Base-by-base conservation (phyloP, 2,888 invertebrate genomes). In the Troides helena region DNA sequence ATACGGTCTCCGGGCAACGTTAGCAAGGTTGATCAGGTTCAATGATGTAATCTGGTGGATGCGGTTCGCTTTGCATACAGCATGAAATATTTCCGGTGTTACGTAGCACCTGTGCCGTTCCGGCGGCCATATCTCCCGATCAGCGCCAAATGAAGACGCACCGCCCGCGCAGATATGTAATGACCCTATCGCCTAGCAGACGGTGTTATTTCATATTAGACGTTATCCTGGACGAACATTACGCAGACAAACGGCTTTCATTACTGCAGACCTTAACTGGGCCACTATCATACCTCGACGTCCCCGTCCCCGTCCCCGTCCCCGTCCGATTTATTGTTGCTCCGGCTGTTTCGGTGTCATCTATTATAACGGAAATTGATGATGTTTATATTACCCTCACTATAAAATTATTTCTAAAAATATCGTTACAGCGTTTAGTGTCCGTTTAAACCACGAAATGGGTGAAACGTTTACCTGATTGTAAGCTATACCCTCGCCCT, bases 171-270 rank as follows among this genome's bases (percentile, higher is more conserved):
- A 80, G 80, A 78, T 80, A 81, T 84, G 81, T 86, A 85, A 88
- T 85, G 86, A 85, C 81, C 80, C 81, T 75, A 84, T 84, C 82
- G 82, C 78, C 75, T 74, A 60, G 36, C 63, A 80, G 79, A 78
- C 76, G 81, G 82, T 85, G 84, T 86, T 89, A 89, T 86, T 86
- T 88, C 87, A 89, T 89, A 87, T 88, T 86, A 86, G 83, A 84
- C 83, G 84, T 79, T 88, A 88, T 87, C 86, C 87, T 80, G 78
- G 76, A 81, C 81, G 81, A 78, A 87, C 90, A 88, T 89, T 89
- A 88, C 83, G 76, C 78, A 82, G 87, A 89, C 85, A 86, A 86
- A 89, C 85, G 84, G 84, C 76, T 76, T 85, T 89, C 89, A 90
- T 90, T 89, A 89, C 77, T 75, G 77, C 76, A 70, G 69, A 74